phyloP scores from a whole-genome alignment of 2,888 invertebrate species.

The Trimorus sp. region DNA sequence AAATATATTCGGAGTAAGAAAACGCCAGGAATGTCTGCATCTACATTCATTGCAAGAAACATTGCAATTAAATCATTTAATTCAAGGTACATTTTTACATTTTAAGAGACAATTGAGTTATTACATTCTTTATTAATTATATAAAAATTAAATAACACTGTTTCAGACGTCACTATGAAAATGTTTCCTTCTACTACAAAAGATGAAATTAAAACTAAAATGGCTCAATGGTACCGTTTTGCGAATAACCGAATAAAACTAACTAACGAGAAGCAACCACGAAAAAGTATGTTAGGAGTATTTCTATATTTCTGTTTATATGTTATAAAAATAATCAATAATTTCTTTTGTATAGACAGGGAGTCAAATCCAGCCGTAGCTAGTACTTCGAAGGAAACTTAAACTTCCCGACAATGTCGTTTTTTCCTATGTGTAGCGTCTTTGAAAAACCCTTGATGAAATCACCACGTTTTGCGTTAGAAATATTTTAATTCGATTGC shows the following conservation, averaged over 20 bases:
- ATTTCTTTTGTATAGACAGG: too few relatives aligned
- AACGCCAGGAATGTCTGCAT: not conserved
- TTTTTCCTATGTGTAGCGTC: too few relatives aligned
- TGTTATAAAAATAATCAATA: too few relatives aligned
- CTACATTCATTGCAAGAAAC: not conserved
- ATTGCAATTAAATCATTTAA: not conserved
- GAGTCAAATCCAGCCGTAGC: too few relatives aligned
- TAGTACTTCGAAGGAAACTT: too few relatives aligned
- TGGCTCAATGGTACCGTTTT: not conserved
- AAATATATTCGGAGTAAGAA: not conserved
- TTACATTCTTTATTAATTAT: not conserved
- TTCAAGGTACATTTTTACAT: not conserved
- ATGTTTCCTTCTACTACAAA: not conserved
- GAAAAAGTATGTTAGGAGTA: not conserved
- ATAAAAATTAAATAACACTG: not conserved
- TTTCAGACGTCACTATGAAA: slow-evolving; percentile 2
- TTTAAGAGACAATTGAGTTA: not conserved
- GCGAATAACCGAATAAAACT: not conserved
- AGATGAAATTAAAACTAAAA: not conserved
- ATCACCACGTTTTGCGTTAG: too few relatives aligned
- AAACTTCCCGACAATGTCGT: too few relatives aligned
- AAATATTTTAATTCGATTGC: too few relatives aligned
- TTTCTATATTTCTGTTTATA: too few relatives aligned
- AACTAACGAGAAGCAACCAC: not conserved
- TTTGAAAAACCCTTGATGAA: too few relatives aligned